phyloP scores from a whole-genome alignment of 2,797 vertebrate genomes.

The Hydrocynus forskahlii region DNA sequence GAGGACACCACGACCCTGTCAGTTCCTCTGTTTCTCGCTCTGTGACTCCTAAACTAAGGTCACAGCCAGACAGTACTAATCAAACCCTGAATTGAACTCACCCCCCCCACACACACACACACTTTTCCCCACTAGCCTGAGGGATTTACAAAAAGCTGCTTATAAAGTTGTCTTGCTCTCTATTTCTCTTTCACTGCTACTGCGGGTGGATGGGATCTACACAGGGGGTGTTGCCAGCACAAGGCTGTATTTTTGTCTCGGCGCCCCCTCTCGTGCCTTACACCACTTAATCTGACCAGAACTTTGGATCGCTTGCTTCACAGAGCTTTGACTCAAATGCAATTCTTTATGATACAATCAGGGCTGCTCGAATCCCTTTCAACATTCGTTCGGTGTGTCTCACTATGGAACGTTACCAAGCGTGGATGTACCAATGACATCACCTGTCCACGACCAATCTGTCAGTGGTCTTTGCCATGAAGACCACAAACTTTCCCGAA shows the following conservation, averaged over 20 bases:
- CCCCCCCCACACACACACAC: neutral
- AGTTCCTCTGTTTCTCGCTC: neutral
- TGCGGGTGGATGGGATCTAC: neutral
- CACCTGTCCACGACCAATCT: no score
- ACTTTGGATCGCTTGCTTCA: no score
- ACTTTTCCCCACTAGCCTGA: constrained; percentile 32
- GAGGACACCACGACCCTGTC: neutral
- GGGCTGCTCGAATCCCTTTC: neutral
- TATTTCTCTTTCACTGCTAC: constrained; percentile 16
- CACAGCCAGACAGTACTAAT: constrained; percentile 37
- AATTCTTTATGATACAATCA: neutral
- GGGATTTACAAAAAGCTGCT: constrained; percentile 57
- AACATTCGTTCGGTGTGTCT: no score
- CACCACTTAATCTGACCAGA: constrained; percentile 48
- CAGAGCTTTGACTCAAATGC: neutral
- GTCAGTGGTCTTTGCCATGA: no score
- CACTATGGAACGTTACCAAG: neutral
- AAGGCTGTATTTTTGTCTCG: constrained; percentile 52
- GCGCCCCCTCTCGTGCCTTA: constrained; percentile 47
- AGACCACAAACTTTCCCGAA: no score
- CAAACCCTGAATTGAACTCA: constrained; percentile 28
- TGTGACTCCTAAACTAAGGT: neutral
- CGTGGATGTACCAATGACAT: no score
- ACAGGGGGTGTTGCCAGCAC: neutral
- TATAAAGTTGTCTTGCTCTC: constrained; percentile 35